Percentiles rank a stretch among this genome's conserved stretches.
These are phyloP conservation scores for Nilaparvata lugens DNA, from an alignment of 1,140 invertebrate genomes.

Conservation along the genomic window DNA sequence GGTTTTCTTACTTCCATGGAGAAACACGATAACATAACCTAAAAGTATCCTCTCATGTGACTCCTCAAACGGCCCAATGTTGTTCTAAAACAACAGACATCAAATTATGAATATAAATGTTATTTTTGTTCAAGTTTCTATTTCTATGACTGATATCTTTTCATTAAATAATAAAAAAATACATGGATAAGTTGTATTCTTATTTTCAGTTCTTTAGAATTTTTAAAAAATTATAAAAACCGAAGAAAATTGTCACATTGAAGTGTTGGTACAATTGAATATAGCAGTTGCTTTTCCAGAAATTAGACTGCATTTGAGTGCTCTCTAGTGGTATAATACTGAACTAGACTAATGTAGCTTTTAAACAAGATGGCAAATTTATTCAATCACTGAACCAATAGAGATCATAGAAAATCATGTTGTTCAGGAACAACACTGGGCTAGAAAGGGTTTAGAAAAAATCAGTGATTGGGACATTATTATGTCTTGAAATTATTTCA, in stretches of 20 bases:
- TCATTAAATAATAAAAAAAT: neutral
- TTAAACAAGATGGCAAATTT: neutral
- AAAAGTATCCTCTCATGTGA: neutral
- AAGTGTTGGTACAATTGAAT: neutral
- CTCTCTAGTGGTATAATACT: neutral
- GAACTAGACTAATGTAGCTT: neutral
- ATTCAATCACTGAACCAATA: neutral
- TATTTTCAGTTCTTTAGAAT: neutral
- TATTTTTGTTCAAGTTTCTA: neutral
- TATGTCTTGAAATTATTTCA: too few relatives aligned
- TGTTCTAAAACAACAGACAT: neutral
- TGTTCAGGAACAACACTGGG: neutral
- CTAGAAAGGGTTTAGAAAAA: constrained; percentile 2
- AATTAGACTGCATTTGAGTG: neutral
- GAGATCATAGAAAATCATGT: neutral
- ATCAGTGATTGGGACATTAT: too few relatives aligned
- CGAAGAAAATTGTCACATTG: neutral
- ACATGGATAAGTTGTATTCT: neutral
- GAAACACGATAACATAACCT: neutral
- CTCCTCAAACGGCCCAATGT: neutral
- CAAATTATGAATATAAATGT: neutral
- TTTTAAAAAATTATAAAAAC: neutral
- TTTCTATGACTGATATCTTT: neutral
- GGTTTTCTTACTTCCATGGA: too few relatives aligned
- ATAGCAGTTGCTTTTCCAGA: neutral